These are phyloP conservation scores for Procapra przewalskii DNA, from an alignment of 2,113 vertebrate genomes.

Conservation along the genomic window DNA sequence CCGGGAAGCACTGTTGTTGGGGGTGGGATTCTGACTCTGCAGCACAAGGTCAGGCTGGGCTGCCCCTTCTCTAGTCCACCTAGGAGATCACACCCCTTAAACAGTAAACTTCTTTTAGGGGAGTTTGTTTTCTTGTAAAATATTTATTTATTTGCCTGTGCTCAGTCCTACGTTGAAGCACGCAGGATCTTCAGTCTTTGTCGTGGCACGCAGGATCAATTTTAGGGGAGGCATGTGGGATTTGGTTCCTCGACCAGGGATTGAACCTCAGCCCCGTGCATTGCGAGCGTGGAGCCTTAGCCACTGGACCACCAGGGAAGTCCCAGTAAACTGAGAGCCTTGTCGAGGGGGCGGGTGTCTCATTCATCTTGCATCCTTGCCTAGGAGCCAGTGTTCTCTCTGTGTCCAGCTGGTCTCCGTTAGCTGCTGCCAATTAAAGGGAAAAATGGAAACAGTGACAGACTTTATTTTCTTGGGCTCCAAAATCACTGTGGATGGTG, in stretches of 20 bases:
- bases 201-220: background rate
- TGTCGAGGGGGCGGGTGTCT: fast-evolving
- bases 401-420: background rate
- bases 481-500: background rate
- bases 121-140: background rate
- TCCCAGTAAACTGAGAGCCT: background rate
- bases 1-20: too few species aligned
- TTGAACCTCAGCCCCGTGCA: background rate
- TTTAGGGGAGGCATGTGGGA: background rate
- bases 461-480: background rate
- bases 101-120: background rate
- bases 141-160: background rate
- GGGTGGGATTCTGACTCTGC: background rate
- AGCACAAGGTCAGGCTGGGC: background rate
- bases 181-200: background rate
- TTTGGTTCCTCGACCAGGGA: background rate
- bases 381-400: fast-evolving
- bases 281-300: background rate
- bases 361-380: too few species aligned
- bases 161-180: background rate
- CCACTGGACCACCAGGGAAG: background rate
- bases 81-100: background rate
- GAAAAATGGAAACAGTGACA: background rate
- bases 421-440: background rate
- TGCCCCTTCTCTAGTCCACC: background rate